A percentile compares a stretch with the other conserved stretches of the same genome.
These are phyloP conservation scores for Pollachius pollachius DNA, from an alignment of 2,113 vertebrate species.

Conservation along the genomic window DNA sequence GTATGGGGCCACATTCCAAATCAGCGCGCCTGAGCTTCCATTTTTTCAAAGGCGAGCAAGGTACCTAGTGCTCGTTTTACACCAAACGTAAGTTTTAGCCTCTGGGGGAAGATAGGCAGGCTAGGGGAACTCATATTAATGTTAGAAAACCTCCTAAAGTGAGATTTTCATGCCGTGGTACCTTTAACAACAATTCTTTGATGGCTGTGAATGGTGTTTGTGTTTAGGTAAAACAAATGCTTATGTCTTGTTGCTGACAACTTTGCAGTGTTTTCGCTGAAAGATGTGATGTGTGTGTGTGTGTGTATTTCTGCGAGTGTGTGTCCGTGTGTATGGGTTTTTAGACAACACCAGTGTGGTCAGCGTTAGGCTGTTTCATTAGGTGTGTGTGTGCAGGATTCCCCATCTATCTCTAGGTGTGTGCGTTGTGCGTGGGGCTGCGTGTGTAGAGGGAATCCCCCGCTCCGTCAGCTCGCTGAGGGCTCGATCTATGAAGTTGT, in stretches of 20 bases:
- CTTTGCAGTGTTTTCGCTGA: conserved; percentile 19
- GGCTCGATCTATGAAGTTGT: conserved; percentile 68
- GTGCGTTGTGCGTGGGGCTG: conserved; percentile 13
- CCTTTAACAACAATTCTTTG: conserved; percentile 45
- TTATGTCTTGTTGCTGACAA: neutral
- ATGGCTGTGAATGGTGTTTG: conserved; percentile 30
- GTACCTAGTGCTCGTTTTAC: no score
- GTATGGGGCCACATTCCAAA: no score
- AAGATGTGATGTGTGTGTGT: conserved; percentile 5
- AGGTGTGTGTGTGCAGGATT: conserved; percentile 7
- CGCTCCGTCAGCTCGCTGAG: conserved; percentile 56
- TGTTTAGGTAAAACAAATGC: neutral
- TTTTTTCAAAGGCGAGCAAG: no score
- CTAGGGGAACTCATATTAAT: no score
- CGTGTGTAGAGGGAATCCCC: conserved; percentile 32
- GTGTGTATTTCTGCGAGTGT: neutral
- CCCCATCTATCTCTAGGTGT: conserved; percentile 7
- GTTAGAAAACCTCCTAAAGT: no score
- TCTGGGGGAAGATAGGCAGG: no score
- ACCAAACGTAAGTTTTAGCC: no score
- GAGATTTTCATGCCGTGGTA: no score
- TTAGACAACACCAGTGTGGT: no score
- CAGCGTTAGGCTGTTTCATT: no score
- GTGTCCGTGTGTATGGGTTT: conserved; percentile 1
- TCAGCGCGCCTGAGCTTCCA: no score